Evolutionary conservation across 1,140 invertebrate genomes (phyloP).

Genomic region (Metaphire vulgaris): DNA sequence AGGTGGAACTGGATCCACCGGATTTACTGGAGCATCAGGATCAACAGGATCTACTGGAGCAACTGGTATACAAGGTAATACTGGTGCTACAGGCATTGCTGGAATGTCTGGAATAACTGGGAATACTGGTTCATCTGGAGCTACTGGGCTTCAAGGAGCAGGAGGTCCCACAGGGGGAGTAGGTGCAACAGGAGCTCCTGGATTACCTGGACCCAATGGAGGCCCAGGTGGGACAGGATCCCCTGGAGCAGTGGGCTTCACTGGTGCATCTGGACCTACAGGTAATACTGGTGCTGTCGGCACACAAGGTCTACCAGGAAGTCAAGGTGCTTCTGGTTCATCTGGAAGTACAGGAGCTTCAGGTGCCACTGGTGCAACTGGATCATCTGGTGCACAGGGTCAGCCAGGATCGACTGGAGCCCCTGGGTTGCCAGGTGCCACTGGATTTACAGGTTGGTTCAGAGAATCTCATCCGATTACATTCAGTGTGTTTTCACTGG

Average conservation of each 20-base stretch:
- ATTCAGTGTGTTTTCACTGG: too few relatives aligned
- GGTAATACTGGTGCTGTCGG: conserved; percentile 12
- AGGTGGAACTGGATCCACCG: conserved; percentile 21
- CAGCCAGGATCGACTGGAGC: too few relatives aligned
- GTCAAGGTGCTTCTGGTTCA: conserved; percentile 14
- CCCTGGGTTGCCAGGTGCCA: background rate
- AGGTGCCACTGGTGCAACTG: too few relatives aligned
- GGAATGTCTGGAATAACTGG: conserved; percentile 18
- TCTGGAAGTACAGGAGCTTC: too few relatives aligned
- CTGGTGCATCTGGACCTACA: conserved; percentile 12
- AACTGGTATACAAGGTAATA: conserved; percentile 13
- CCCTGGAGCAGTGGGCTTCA: conserved; percentile 19
- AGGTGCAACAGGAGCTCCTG: conserved; percentile 2
- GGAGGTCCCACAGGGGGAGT: background rate
- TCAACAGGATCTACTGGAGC: conserved; percentile 7
- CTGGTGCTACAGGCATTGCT: conserved; percentile 8
- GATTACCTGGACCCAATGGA: conserved; percentile 18
- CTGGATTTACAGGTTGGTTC: too few relatives aligned
- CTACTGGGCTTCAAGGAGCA: conserved; percentile 4
- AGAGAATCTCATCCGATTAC: too few relatives aligned
- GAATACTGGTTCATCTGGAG: background rate
- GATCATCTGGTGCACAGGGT: too few relatives aligned
- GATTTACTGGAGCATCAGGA: conserved; percentile 18
- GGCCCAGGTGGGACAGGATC: conserved; percentile 16
- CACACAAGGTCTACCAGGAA: background rate